Base-by-base conservation (phyloP, 1,140 invertebrate genomes). In the Drosophila lini region DNA sequence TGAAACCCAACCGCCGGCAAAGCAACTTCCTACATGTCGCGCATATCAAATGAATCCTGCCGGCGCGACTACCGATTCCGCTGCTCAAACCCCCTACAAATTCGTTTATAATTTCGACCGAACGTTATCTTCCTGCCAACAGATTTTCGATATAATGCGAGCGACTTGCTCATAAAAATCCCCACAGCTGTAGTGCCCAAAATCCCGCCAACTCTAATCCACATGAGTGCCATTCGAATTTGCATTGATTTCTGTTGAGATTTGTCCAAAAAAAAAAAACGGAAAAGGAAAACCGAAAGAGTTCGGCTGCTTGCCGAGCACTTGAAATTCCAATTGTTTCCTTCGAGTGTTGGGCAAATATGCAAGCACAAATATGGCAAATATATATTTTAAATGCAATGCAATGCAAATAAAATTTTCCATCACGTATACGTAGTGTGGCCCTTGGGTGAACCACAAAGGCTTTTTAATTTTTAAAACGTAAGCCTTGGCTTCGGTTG, bases 1-100 rank as follows among this genome's bases (percentile, higher is more conserved):
- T 48, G 69, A 58, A 82, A 69, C 25, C 31, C 64, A 81, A 69
- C 71, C 62, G 57, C 70, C 68, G 80, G 65, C 36, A 82, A 88
- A 83, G 71, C 67, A 50, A 67, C 71, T 76, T 81, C 52, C 77
- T 83, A 89, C 83, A 83, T 80, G 84, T 74, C 84, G 69, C 76
- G 83, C 84, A 88, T 88, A 89, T 81, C 63, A 89, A 88, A 82
- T 89, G 84, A 89, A 80, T 60, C 44, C 40, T 41, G 48, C n/a
- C 50, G 32, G 25, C 16, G 34, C 40, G 40, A 34, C 36, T n/a
- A 15, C 34, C 42, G n/a, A 16, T 16, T 50, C n/a, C 10, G n/a
- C 31, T 47, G 8, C 44, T 25, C 22, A 47, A 47, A 22, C 45
- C 22, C 45, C 11, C 1, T 2, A 47, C 83, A 83, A 88, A 88